phyloP scores from a whole-genome alignment of 2,888 invertebrate genomes.

The Chesias legatella region DNA sequence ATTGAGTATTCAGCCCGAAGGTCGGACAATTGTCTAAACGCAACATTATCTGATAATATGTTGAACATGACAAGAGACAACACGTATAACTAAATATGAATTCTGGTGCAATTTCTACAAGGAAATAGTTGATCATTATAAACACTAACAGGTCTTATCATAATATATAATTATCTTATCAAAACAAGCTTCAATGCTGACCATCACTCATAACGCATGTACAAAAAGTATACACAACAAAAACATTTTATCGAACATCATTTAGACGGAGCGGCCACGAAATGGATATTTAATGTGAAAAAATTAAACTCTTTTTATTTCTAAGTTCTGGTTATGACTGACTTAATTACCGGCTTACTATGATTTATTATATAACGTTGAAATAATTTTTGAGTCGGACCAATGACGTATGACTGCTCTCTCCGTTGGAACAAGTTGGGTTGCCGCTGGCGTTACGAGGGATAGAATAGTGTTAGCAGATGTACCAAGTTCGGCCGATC shows the following conservation, averaged over 20 bases:
- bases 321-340: slow-evolving; percentile 73
- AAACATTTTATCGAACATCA: slow-evolving; percentile 28
- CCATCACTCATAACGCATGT: slow-evolving; percentile 11
- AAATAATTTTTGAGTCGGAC: slow-evolving; percentile 70
- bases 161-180: neutral
- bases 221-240: slow-evolving; percentile 14
- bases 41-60: too few relatives aligned
- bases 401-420: slow-evolving; percentile 75
- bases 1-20: too few relatives aligned
- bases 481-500: neutral
- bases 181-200: slow-evolving; percentile 4
- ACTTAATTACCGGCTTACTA: slow-evolving; percentile 79
- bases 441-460: slow-evolving; percentile 67
- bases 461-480: slow-evolving; percentile 5
- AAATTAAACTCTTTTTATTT: slow-evolving; percentile 72
- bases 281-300: slow-evolving; percentile 79
- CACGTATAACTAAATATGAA: too few relatives aligned
- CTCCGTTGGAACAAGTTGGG: slow-evolving; percentile 59
- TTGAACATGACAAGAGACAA: too few relatives aligned
- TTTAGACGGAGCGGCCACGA: slow-evolving; percentile 26
- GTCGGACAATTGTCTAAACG: too few relatives aligned
- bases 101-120: too few relatives aligned
- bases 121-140: too few relatives aligned
- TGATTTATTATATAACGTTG: slow-evolving; percentile 77
- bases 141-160: neutral